A percentile compares a stretch with the other conserved stretches of the same genome.
These are phyloP conservation scores for Ormyrus labotus DNA, from an alignment of 2,888 invertebrate species.

Conservation along the genomic window DNA sequence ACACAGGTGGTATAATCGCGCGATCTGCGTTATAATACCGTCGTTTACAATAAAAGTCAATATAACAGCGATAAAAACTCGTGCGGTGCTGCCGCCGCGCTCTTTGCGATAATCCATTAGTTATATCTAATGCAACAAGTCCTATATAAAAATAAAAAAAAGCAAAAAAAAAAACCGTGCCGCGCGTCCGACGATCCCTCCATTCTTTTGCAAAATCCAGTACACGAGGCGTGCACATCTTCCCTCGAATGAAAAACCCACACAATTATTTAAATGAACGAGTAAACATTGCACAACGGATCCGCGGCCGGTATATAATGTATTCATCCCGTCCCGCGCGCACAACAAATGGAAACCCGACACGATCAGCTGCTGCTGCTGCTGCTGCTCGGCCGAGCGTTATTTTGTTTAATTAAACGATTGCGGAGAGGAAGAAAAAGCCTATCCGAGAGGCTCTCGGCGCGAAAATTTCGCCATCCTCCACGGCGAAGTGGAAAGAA, in stretches of 20 bases:
- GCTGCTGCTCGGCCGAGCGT: background rate
- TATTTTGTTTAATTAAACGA: slow-evolving; percentile 31
- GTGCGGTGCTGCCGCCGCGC: too few relatives aligned
- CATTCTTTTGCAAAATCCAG: too few relatives aligned
- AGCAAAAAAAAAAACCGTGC: too few relatives aligned
- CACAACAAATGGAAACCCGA: slow-evolving; percentile 25
- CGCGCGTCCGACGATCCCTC: too few relatives aligned
- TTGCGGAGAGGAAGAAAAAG: background rate
- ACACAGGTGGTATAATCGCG: too few relatives aligned
- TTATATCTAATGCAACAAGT: too few relatives aligned
- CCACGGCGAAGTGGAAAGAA: background rate
- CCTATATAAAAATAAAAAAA: too few relatives aligned
- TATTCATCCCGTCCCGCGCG: slow-evolving; percentile 8
- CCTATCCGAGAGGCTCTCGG: background rate
- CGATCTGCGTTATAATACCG: too few relatives aligned
- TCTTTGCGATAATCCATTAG: too few relatives aligned
- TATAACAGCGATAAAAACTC: too few relatives aligned
- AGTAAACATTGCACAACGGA: slow-evolving; percentile 32
- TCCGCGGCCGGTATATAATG: background rate
- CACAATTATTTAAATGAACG: slow-evolving; percentile 38
- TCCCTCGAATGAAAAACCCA: slow-evolving; percentile 7
- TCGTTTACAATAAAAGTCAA: too few relatives aligned
- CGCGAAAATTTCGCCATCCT: background rate
- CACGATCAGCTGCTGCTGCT: background rate
- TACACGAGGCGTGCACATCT: too few relatives aligned